These are phyloP conservation scores for Trichogramma dendrolimi DNA, from an alignment of 2,888 invertebrate genomes.

Conservation along the genomic window DNA sequence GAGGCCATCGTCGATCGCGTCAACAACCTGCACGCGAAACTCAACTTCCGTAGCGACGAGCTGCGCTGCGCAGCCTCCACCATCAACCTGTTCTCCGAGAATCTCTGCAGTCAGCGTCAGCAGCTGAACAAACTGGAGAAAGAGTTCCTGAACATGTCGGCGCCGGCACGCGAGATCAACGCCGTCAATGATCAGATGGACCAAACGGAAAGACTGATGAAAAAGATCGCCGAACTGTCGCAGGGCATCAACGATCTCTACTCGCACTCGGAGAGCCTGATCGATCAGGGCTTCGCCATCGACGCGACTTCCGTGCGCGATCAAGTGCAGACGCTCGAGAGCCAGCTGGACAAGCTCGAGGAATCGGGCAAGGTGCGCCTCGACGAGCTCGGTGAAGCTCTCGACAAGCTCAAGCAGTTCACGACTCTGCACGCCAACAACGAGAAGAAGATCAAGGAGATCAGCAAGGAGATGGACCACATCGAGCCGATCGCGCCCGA, in stretches of 20 bases:
- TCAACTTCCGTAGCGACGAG: constrained; percentile 74
- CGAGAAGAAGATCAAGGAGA: constrained; percentile 73
- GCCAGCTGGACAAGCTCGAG: constrained; percentile 75
- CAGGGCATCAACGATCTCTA: constrained; percentile 67
- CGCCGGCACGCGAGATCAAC: constrained; percentile 84
- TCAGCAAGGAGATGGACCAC: constrained; percentile 70
- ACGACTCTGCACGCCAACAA: constrained; percentile 73
- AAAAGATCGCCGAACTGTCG: constrained; percentile 64
- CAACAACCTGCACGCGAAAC: constrained; percentile 69
- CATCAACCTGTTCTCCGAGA: constrained; percentile 82
- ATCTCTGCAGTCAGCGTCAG: constrained; percentile 72
- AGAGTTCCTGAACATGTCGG: constrained; percentile 78
- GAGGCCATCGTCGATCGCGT: constrained; percentile 72
- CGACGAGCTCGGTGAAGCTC: constrained; percentile 71
- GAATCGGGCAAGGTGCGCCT: constrained; percentile 75
- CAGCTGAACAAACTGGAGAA: constrained; percentile 77
- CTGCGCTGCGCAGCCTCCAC: constrained; percentile 83
- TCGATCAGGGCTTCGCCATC: constrained; percentile 79
- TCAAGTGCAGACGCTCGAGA: constrained; percentile 74
- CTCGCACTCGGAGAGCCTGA: constrained; percentile 70
- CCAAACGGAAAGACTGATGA: constrained; percentile 67
- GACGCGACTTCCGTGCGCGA: constrained; percentile 78
- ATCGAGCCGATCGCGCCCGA: constrained; percentile 88
- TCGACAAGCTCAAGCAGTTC: constrained; percentile 78
- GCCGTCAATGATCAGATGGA: constrained; percentile 78